Conservation (phyloP, 2,797 vertebrate genomes). For the Paramormyrops hopkinsi region DNA sequence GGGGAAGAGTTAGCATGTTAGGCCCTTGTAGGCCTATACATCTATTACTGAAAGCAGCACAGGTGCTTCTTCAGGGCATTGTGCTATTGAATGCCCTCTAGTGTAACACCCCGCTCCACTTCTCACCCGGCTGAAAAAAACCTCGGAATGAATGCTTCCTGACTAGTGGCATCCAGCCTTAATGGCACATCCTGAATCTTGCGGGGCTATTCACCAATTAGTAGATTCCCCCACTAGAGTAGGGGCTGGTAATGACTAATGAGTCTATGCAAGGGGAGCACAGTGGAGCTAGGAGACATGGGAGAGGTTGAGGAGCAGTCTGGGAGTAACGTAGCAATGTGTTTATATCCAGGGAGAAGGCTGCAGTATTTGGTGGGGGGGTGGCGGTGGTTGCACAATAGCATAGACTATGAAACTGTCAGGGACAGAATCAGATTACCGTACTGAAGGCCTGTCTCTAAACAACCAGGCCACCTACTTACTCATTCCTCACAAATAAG, state of each 20-base stretch:
- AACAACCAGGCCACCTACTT: neutral
- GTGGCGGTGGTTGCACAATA: neutral
- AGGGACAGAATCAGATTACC: neutral
- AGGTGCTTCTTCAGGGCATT: neutral
- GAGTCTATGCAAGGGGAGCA: neutral
- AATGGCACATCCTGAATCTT: slow-evolving; percentile 27
- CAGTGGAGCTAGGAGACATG: neutral
- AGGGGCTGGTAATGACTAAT: neutral
- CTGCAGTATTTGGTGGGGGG: neutral
- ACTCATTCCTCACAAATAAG: neutral
- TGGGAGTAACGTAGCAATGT: neutral
- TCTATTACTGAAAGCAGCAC: neutral
- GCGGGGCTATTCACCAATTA: slow-evolving; percentile 30
- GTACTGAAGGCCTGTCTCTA: neutral
- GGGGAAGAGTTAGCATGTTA: neutral
- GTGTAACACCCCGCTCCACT: neutral
- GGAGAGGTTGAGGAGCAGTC: neutral
- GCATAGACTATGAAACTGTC: neutral
- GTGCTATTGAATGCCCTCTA: neutral
- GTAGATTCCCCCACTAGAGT: slow-evolving; percentile 8
- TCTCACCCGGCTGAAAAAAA: neutral
- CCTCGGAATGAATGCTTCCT: slow-evolving; percentile 23
- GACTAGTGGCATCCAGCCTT: slow-evolving; percentile 24
- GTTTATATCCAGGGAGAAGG: neutral
- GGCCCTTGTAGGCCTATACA: neutral